phyloP scores from a whole-genome alignment of 1,140 invertebrate genomes.

The Scaptomyza hsui region DNA sequence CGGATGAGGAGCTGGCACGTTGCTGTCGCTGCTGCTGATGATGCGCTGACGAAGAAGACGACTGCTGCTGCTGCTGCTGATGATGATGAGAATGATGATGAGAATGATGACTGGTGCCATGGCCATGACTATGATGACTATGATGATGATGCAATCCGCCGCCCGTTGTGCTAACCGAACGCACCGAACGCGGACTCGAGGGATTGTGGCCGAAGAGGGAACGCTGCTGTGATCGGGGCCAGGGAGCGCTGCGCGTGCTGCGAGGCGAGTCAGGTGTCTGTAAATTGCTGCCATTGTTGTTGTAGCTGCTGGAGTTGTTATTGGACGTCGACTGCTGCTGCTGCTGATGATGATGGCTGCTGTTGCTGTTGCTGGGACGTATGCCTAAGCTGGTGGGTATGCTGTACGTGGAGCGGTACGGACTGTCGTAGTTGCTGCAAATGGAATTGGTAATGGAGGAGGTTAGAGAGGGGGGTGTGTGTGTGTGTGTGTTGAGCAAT shows the following conservation, averaged over 20 bases:
- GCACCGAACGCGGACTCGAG: slow-evolving; percentile 87
- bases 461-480: slow-evolving; percentile 4
- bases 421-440: slow-evolving; percentile 84
- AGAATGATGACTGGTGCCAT: slow-evolving; percentile 75
- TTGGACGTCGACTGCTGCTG: slow-evolving; percentile 47
- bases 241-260: slow-evolving; percentile 93
- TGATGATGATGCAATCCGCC: slow-evolving; percentile 75
- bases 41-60: slow-evolving; percentile 53
- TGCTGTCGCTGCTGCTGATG: slow-evolving; percentile 58
- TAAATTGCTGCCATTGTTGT: slow-evolving; percentile 75
- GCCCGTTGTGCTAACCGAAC: slow-evolving; percentile 86
- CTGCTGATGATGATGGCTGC: slow-evolving; percentile 58
- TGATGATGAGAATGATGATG: slow-evolving; percentile 64
- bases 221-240: slow-evolving; percentile 88
- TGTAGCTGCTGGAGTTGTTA: slow-evolving; percentile 80
- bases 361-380: slow-evolving; percentile 71
- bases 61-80: slow-evolving; percentile 50
- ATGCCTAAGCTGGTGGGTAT: slow-evolving; percentile 83
- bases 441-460: slow-evolving; percentile 4
- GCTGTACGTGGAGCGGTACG: slow-evolving; percentile 85
- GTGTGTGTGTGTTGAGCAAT: slow-evolving; percentile 60
- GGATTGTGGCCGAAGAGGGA: slow-evolving; percentile 88
- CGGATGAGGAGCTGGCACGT: slow-evolving; percentile 65
- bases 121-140: slow-evolving; percentile 70
- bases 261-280: slow-evolving; percentile 87